These are phyloP conservation scores for Acromyrmex echinatior DNA, from an alignment of 1,140 invertebrate species.

Conservation along the genomic window DNA sequence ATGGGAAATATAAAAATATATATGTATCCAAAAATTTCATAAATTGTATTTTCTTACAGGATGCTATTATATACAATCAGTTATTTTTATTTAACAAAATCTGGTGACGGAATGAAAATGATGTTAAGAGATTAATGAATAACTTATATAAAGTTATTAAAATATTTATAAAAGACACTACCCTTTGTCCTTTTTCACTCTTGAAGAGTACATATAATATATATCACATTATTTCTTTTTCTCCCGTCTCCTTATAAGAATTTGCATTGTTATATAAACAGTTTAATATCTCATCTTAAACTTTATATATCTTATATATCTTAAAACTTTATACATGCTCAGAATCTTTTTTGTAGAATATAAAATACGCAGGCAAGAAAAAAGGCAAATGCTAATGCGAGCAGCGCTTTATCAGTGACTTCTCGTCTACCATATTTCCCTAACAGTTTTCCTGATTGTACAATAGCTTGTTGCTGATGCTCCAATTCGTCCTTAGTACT, in stretches of 20 bases:
- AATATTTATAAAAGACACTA: conserved; percentile 19
- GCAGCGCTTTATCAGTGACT: conserved; percentile 97
- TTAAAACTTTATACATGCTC: conserved; percentile 56
- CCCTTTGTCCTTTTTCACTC: not conserved
- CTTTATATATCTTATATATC: too few relatives aligned
- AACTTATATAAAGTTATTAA: conserved; percentile 37
- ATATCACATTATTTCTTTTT: conserved; percentile 27
- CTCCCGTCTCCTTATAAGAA: not conserved
- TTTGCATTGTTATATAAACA: not conserved
- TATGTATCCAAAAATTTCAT: not conserved
- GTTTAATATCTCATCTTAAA: not conserved
- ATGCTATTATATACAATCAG: conserved; percentile 76
- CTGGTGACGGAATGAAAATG: conserved; percentile 57
- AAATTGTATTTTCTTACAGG: conserved; percentile 74
- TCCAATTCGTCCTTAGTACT: conserved; percentile 95
- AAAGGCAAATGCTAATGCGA: conserved; percentile 96
- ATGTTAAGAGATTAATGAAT: conserved; percentile 24
- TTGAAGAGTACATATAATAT: not conserved
- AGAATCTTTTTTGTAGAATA: conserved; percentile 95
- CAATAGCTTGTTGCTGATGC: conserved; percentile 94
- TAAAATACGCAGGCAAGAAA: conserved; percentile 97
- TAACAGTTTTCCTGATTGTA: conserved; percentile 95
- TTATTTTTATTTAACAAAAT: conserved; percentile 75
- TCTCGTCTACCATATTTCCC: conserved; percentile 97
- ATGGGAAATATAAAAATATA: not conserved